Base-by-base conservation (phyloP, 2,888 invertebrate genomes). In the Apodemia hepburni region DNA sequence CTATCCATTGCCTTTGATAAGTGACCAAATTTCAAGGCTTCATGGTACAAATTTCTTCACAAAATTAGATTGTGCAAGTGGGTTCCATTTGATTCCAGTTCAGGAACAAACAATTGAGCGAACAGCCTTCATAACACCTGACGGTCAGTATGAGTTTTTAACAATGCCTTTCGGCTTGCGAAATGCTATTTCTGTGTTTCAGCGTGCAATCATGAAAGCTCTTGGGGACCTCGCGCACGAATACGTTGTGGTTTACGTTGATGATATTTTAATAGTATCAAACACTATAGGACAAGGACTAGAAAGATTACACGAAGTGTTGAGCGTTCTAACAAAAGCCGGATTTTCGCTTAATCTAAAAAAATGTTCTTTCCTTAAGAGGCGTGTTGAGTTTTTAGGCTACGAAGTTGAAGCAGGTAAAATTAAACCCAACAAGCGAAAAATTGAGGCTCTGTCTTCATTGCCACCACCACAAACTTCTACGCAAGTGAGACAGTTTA, bases 361-460 rank as follows among this genome's bases (percentile, higher is more conserved):
- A 35, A 73, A 64, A 61, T 65, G 64, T 22, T 58, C 60, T 11
- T 65, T 65, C n/a, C 61, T 65, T 0, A 65, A 63, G 33, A 70
- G 54, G 0, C n/a, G 57, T 18, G 49, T 72, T 0, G 68, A 73
- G 0, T 72, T 58, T 42, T 33, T 74, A 8, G 71, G 71, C 0
- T 71, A 64, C 57, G 59, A 69, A 6, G 62, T 74, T 8, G 27
- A 45, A 1, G 54, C 27, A 0, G 71, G 73, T 9, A 22, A 71
- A 35, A 59, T 73, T 1, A 38, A 62, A 8, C 75, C 73, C 0
- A 74, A 73, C 9, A 61, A 47, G 0, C 7, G 69, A 2, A 73
- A 74, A 60, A 61, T 75, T 5, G 58, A 66, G 6, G 70, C 72
- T 22, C 38, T 58, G 9, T 33, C 58, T 15, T 9, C 58, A 12